Evolutionary conservation across 2,797 vertebrate genomes (phyloP).

Genomic region (Saxicola maurus): DNA sequence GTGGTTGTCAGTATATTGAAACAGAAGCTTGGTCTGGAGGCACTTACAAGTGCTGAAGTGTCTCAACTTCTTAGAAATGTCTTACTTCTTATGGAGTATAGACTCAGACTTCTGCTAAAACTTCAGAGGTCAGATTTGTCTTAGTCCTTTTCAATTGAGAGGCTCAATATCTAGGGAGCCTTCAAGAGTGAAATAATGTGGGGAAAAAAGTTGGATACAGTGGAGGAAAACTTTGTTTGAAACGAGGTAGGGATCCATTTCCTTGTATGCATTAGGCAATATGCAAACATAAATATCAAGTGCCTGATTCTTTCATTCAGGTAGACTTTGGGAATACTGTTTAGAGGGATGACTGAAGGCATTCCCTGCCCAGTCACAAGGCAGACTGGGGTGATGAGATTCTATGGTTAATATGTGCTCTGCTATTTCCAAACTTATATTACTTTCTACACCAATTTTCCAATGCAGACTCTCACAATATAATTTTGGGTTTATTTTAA

Average conservation of each 20-base stretch:
- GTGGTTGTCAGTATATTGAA: neutral
- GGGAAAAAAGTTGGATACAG: neutral
- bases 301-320: neutral
- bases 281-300: neutral
- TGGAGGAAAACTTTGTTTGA: neutral
- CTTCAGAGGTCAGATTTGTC: neutral
- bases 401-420: rapidly evolving
- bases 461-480: neutral
- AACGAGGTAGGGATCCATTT: neutral
- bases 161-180: neutral
- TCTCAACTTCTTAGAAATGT: neutral
- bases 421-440: neutral
- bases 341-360: neutral
- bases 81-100: neutral
- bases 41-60: neutral
- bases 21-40: neutral
- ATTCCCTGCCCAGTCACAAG: neutral
- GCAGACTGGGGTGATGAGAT: neutral
- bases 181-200: neutral
- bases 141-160: neutral
- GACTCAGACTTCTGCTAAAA: neutral
- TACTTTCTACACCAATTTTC: neutral
- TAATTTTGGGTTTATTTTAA: neutral
- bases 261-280: neutral
- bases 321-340: neutral